A percentile compares a stretch with the other conserved stretches of the same genome.
Evolutionary conservation across 1,140 invertebrate genomes (phyloP).

Genomic region (Brachionus paranguensis): DNA sequence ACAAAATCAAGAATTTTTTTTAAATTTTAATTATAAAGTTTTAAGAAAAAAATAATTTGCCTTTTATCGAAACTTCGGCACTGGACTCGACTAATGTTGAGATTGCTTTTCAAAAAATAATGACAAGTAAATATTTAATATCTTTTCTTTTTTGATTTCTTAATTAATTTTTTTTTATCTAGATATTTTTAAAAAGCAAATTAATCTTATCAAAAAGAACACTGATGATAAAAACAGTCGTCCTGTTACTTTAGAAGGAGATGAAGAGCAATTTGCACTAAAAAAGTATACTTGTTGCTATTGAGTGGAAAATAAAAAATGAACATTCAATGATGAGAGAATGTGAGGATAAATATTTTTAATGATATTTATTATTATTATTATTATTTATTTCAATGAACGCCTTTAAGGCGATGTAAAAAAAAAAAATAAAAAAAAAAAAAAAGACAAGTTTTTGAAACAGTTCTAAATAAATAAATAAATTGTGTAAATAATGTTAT

Average conservation of each 20-base stretch:
- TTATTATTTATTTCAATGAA: too few species aligned
- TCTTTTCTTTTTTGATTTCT: too few species aligned
- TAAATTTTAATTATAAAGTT: constrained; percentile 39
- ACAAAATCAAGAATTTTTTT: constrained; percentile 18
- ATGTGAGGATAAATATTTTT: neutral
- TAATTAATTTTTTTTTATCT: neutral
- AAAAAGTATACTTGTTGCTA: neutral
- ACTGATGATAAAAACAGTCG: neutral
- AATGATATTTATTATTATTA: too few species aligned
- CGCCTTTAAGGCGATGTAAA: too few species aligned
- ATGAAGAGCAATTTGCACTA: neutral
- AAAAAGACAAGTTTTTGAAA: too few species aligned
- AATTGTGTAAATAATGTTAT: too few species aligned
- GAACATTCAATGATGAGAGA: neutral
- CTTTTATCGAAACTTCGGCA: constrained; percentile 98
- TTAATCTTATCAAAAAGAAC: neutral
- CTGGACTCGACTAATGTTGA: constrained; percentile 99
- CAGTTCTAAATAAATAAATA: too few species aligned
- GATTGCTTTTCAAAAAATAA: constrained; percentile 98
- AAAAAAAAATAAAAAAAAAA: too few species aligned
- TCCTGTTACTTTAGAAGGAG: neutral
- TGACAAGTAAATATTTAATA: constrained; percentile 59
- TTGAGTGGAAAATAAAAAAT: neutral
- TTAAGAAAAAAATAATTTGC: constrained; percentile 72
- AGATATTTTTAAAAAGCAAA: neutral